Evolutionary conservation across 2,797 vertebrate species (phyloP).

Genomic region (Catostomus latipinnis): DNA sequence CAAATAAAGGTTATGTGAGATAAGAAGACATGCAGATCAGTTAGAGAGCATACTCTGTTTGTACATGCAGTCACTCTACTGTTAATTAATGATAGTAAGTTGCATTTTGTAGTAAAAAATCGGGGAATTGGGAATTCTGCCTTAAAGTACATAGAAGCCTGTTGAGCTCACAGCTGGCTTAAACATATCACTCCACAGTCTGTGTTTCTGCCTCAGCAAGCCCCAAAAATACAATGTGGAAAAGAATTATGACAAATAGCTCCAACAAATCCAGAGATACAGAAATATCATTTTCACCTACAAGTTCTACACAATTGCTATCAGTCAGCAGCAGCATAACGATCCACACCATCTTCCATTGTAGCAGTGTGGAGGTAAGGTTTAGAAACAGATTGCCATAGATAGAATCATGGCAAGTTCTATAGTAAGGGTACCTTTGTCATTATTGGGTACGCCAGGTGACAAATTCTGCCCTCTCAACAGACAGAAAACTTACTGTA

Average conservation of each 20-base stretch:
- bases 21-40: constrained; percentile 16
- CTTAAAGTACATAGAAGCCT: constrained; percentile 29
- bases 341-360: too few species aligned
- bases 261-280: neutral
- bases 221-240: neutral
- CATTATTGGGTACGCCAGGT: constrained; percentile 17
- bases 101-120: constrained; percentile 27
- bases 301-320: too few species aligned
- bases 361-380: neutral
- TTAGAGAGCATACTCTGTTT: constrained; percentile 9
- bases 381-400: neutral
- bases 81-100: constrained; percentile 37
- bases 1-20: constrained; percentile 51
- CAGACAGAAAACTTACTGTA: constrained; percentile 41
- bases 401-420: constrained; percentile 20
- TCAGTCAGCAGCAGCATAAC: too few species aligned
- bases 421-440: constrained; percentile 19
- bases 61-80: constrained; percentile 20
- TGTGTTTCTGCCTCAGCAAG: constrained; percentile 9
- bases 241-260: neutral
- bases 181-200: constrained; percentile 22
- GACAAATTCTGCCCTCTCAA: constrained; percentile 38
- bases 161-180: constrained; percentile 44
- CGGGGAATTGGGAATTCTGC: constrained; percentile 22
- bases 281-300: too few species aligned